A percentile compares a stretch with the other conserved stretches of the same genome.
These are phyloP conservation scores for Pseudomyrmex gracilis DNA, from an alignment of 1,140 invertebrate genomes.

Conservation along the genomic window DNA sequence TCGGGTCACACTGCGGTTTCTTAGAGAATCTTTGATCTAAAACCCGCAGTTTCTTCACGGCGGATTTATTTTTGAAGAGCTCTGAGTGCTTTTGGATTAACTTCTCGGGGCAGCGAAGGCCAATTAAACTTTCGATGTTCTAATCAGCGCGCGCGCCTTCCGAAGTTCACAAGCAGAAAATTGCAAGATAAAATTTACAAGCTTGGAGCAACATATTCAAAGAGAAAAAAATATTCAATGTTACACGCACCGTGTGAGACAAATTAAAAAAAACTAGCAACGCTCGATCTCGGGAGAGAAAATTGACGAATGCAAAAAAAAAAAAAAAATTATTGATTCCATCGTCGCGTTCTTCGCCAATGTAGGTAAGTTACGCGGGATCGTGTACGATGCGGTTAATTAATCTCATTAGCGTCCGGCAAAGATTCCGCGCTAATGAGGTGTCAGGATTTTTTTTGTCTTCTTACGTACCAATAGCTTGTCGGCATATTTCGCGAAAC, in stretches of 20 bases:
- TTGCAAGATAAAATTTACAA: background rate
- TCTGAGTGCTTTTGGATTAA: constrained; percentile 24
- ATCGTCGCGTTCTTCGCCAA: background rate
- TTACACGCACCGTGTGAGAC: too few relatives aligned
- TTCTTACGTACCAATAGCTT: constrained; percentile 8
- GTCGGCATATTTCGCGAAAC: constrained; percentile 53
- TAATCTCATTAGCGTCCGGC: constrained; percentile 70
- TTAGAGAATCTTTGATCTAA: constrained; percentile 3
- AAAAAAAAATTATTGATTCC: background rate
- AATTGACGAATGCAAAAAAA: too few relatives aligned
- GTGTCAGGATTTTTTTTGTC: constrained; percentile 53
- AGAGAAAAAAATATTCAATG: too few relatives aligned
- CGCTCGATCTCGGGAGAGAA: too few relatives aligned
- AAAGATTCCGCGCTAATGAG: constrained; percentile 60
- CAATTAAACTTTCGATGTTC: constrained; percentile 25
- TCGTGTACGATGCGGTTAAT: constrained; percentile 61
- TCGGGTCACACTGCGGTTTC: background rate
- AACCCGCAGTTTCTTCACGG: background rate
- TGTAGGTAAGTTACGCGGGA: background rate
- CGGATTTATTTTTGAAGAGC: constrained; percentile 7
- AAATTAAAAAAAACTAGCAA: too few relatives aligned
- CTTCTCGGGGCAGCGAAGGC: background rate
- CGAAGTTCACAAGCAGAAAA: background rate
- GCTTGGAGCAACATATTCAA: too few relatives aligned
- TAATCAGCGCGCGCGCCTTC: constrained; percentile 11